A percentile compares a stretch with the other conserved stretches of the same genome.
These are phyloP conservation scores for Antedon mediterranea DNA, from an alignment of 53 echinoderm and acorn worm genomes.

Conservation along the genomic window DNA sequence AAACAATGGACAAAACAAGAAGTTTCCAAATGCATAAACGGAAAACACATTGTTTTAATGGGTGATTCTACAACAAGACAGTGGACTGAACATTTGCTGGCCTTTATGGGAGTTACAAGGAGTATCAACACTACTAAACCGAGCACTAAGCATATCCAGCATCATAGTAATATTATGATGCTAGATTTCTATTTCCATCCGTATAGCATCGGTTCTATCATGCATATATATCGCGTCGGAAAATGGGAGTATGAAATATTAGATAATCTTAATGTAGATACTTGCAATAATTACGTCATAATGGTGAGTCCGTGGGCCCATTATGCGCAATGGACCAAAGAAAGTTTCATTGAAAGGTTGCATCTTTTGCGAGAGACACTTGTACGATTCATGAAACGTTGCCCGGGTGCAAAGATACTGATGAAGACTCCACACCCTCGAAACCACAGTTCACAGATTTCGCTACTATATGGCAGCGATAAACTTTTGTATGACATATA, in stretches of 20 bases:
- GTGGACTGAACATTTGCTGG: neutral
- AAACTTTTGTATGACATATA: neutral
- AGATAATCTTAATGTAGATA: neutral
- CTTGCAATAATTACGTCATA: neutral
- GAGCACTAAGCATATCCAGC: neutral
- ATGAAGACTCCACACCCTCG: neutral
- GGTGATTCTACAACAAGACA: neutral
- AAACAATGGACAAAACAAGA: neutral
- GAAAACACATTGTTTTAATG: neutral
- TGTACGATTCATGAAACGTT: neutral
- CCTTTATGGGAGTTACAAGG: neutral
- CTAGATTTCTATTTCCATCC: neutral
- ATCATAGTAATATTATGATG: neutral
- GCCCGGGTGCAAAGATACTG: neutral
- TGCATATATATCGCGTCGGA: neutral
- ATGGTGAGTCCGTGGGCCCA: neutral
- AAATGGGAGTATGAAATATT: neutral
- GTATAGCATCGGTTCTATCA: neutral
- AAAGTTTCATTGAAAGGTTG: neutral
- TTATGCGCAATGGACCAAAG: neutral
- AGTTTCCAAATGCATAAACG: neutral
- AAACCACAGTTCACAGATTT: neutral
- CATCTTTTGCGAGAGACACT: neutral
- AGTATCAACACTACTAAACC: neutral
- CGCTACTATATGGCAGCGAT: neutral